Conservation (phyloP, 2,888 invertebrate genomes). For the Silvanus unidentatus region DNA sequence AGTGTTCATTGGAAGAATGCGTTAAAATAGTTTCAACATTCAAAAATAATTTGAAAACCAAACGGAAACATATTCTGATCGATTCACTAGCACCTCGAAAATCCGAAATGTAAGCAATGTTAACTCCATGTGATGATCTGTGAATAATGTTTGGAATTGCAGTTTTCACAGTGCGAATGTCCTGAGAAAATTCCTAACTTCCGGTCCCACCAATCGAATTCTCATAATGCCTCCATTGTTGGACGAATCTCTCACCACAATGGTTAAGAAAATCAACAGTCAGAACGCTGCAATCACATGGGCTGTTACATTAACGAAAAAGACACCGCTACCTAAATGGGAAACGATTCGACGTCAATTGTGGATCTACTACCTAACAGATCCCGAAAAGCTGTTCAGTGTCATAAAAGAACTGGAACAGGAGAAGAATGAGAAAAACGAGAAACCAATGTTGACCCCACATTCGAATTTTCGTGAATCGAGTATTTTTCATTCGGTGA, state of each 20-base stretch:
- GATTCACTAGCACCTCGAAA: too few species aligned
- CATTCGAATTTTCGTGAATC: too few species aligned
- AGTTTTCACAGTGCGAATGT: slow-evolving; percentile 13
- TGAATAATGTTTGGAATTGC: too few species aligned
- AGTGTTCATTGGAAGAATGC: slow-evolving; percentile 17
- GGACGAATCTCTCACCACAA: too few species aligned
- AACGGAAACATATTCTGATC: slow-evolving; percentile 9
- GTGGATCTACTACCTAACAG: slow-evolving; percentile 32
- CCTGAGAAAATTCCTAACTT: slow-evolving; percentile 21
- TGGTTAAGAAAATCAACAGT: slow-evolving; percentile 22
- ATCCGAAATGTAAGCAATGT: too few species aligned
- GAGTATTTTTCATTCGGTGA: too few species aligned
- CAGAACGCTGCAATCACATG: slow-evolving; percentile 19
- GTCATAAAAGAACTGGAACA: slow-evolving; percentile 22
- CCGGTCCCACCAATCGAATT: slow-evolving; percentile 27
- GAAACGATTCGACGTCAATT: slow-evolving; percentile 29
- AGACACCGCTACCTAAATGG: slow-evolving; percentile 14
- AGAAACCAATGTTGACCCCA: too few species aligned
- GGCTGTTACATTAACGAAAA: slow-evolving; percentile 3
- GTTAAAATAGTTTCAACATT: slow-evolving; percentile 14
- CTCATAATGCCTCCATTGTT: slow-evolving; percentile 26
- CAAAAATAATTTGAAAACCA: slow-evolving; percentile 21
- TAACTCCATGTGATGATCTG: too few species aligned
- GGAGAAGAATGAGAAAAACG: slow-evolving; percentile 13
- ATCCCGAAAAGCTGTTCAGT: slow-evolving; percentile 22